Evolutionary conservation across 2,797 vertebrate genomes (phyloP).

Genomic region (Astyanax mexicanus): DNA sequence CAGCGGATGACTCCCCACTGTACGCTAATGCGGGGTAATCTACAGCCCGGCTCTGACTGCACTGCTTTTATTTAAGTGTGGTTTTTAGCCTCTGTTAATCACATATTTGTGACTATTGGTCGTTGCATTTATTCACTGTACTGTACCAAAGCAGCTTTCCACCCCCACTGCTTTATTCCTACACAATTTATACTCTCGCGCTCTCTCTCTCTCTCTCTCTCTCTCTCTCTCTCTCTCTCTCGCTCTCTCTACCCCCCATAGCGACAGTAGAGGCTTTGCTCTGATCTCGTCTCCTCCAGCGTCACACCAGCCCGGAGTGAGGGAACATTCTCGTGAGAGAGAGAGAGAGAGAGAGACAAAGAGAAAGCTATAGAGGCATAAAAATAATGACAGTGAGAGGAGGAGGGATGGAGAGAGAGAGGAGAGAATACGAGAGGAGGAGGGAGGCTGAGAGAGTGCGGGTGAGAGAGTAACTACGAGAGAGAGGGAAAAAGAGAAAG

Average conservation of each 20-base stretch:
- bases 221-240: slow-evolving; percentile 49
- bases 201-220: slow-evolving; percentile 50
- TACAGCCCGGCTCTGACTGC: neutral
- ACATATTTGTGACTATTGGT: neutral
- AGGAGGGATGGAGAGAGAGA: neutral
- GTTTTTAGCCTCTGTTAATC: slow-evolving; percentile 5
- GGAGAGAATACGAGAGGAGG: no score
- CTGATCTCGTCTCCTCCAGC: slow-evolving; percentile 68
- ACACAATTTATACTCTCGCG: slow-evolving; percentile 37
- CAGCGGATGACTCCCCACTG: neutral
- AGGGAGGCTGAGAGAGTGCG: slow-evolving; percentile 31
- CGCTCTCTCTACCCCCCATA: slow-evolving; percentile 55
- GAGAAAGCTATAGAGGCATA: slow-evolving; percentile 42
- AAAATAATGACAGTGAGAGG: slow-evolving; percentile 47
- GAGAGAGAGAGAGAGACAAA: slow-evolving; percentile 28
- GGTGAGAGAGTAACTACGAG: slow-evolving; percentile 33
- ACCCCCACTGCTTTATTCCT: slow-evolving; percentile 3
- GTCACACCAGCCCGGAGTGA: slow-evolving; percentile 49
- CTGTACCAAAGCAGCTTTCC: slow-evolving; percentile 6
- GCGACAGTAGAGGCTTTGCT: slow-evolving; percentile 45
- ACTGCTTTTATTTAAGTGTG: neutral
- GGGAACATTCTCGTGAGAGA: slow-evolving; percentile 54
- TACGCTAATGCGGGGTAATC: neutral
- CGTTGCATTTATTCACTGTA: neutral
- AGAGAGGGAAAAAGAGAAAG: neutral